Evolutionary conservation across 2,113 vertebrate species (phyloP), one percentile per base, ranked within the genome.

Genomic region (Antechinus stuartii): DNA sequence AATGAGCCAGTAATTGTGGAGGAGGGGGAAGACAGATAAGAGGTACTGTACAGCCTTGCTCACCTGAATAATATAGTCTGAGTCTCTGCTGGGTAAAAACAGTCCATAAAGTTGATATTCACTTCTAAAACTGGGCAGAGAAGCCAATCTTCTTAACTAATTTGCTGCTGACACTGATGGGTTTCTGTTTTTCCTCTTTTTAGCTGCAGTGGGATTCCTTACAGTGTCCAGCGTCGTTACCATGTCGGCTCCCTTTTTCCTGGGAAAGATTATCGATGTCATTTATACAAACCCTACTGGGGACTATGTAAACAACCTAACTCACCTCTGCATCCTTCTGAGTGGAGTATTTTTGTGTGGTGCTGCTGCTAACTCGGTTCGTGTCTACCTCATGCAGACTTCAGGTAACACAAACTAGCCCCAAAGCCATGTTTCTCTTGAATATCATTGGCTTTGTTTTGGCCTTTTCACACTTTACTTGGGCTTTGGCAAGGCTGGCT

Each of bases 211-310:
- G n/a, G 99, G 99, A 46, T 99, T 99, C 98, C 98, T 99, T 47
- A 97, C 99, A 0, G 97, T 99, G 96, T 99, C 99, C 98, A 99
- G 99, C 93, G 98, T 99, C 50, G 99, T 99, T 93, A 99, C 99
- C 26, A 99, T 99, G 99, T 99, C 99, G 0, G 99, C 99, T 1
- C 99, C 99, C 2, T 99, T 99, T 97, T 99, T 99, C 97, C 98
- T 99, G 98, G 99, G 99, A 46, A 99, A 98, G 98, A 99, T 99
- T 94, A 99, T 99, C 1, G 99, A 99, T 84, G 98, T 99, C 90
- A 99, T 99, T 97, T 99, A 99, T 96, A 98, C 98, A 30, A 98
- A 98, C 97, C 98, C 99, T 52, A 23, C 97, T 0, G 98, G 98
- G 68, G 99, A 99, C 11, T 98, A 99, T 96, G 95, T 96, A 0